Base-by-base conservation (phyloP, 1,140 invertebrate species). In the Apis cerana region DNA sequence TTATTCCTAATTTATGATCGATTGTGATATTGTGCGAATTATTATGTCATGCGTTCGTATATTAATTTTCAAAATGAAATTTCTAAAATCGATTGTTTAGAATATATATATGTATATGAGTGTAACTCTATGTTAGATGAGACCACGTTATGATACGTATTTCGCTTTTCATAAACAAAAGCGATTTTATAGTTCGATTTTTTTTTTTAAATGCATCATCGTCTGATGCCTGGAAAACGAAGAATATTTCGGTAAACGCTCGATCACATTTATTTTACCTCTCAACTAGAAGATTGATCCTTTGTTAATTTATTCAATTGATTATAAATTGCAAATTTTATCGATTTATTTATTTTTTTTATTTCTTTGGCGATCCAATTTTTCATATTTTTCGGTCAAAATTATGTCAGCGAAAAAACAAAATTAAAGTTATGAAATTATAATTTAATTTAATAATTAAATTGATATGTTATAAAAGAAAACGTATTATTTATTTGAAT, bases 21-120 rank as follows among this genome's bases (percentile, higher is more conserved):
- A 83, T 27, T 27, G 27, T 13, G 1, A 48, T 0, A 5, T 21
- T n/a, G 58, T n/a, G 21, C 58, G 0, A 4, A 12, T 69, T 3
- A 13, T 70, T 52, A 50, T 58, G 64, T 59, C 84, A 19, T 70
- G 68, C 59, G 62, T 70, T 59, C 82, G 43, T 21, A 23, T 86
- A 71, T 79, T 80, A 79, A 68, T 72, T 85, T 90, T 84, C 78
- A 85, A 61, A 62, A 75, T 62, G 23, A 62, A 62, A 50, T 75
- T 62, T 33, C 3, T 43, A 43, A 43, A 43, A 7, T 43, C 58
- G 17, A 27, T 27, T 3, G 43, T 13, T 69, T 69, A 69, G 21
- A 50, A 69, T 69, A 50, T 65, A 33, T 64, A 33, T 68, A 69
- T 69, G 4, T 43, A 43, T 50, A 69, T 17, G 9, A 12, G 8